Percentiles rank a stretch among this genome's conserved stretches.
Evolutionary conservation across 1,140 invertebrate genomes (phyloP).

Genomic region (Araneus ventricosus): DNA sequence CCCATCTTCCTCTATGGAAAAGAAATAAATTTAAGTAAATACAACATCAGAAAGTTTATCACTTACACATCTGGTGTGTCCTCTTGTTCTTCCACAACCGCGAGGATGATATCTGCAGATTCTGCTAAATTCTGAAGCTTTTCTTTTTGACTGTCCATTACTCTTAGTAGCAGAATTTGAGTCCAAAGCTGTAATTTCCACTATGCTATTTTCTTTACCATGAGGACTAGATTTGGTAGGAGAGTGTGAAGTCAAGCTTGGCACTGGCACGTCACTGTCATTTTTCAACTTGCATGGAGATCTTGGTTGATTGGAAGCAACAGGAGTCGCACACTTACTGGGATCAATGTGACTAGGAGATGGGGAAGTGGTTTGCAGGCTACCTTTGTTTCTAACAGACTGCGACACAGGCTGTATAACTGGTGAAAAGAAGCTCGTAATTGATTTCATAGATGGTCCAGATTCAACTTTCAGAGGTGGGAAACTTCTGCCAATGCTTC

Average conservation of each 20-base stretch:
- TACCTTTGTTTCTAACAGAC: not conserved
- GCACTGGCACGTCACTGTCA: not conserved
- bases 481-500: too few relatives aligned
- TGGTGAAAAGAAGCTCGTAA: not conserved
- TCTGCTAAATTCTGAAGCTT: not conserved
- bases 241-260: not conserved
- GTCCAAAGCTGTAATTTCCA: not conserved
- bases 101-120: not conserved
- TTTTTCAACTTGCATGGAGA: not conserved
- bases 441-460: not conserved
- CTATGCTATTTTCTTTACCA: not conserved
- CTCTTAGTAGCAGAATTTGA: not conserved
- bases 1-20: too few relatives aligned
- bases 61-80: slow-evolving; percentile 28
- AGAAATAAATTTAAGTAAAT: not conserved
- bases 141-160: slow-evolving; percentile 25
- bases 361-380: not conserved
- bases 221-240: not conserved
- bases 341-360: not conserved
- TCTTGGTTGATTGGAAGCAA: not conserved
- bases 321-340: not conserved
- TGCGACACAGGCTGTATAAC: not conserved
- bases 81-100: slow-evolving; percentile 38
- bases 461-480: not conserved
- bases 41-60: not conserved